A percentile compares a stretch with the other conserved stretches of the same genome.
Conservation (phyloP, 2,797 vertebrate species). For the Poeciliopsis infans region DNA sequence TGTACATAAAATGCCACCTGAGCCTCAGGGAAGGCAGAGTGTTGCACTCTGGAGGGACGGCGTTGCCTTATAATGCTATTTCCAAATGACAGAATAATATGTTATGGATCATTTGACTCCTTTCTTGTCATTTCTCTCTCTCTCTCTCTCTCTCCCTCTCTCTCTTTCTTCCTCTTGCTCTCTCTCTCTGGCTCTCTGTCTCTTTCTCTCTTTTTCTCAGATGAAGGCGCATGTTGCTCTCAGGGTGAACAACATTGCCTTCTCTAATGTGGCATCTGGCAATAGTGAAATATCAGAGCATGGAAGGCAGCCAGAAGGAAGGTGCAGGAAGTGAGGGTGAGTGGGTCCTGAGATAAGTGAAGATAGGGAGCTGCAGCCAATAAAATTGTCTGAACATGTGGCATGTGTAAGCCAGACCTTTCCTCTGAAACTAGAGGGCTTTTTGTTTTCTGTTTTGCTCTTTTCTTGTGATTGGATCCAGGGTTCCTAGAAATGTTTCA, state of each 20-base stretch:
- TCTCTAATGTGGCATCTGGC: slow-evolving; percentile 85
- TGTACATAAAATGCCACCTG: slow-evolving; percentile 78
- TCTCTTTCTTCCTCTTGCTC: background rate
- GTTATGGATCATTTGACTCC: slow-evolving; percentile 91
- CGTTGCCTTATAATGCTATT: slow-evolving; percentile 76
- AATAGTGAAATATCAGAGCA: slow-evolving; percentile 86
- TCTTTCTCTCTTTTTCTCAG: slow-evolving; percentile 64
- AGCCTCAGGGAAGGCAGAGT: slow-evolving; percentile 77
- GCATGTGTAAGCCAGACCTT: slow-evolving; percentile 61
- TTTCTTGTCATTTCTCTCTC: slow-evolving; percentile 38
- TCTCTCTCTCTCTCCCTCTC: slow-evolving; percentile 36
- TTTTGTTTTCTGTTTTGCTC: slow-evolving; percentile 46
- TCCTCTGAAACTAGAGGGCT: slow-evolving; percentile 43
- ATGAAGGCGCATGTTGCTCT: slow-evolving; percentile 75
- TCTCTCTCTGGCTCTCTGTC: slow-evolving; percentile 35
- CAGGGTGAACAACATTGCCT: slow-evolving; percentile 72
- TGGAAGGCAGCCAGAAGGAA: slow-evolving; percentile 39
- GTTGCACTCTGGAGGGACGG: slow-evolving; percentile 76
- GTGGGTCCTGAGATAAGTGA: slow-evolving; percentile 6
- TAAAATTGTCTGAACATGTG: slow-evolving; percentile 70
- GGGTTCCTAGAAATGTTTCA: background rate
- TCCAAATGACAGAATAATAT: slow-evolving; percentile 90
- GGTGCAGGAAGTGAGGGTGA: background rate
- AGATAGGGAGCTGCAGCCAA: slow-evolving; percentile 68
- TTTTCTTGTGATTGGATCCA: slow-evolving; percentile 6